Percentiles rank a stretch among this genome's conserved stretches.
Conservation (phyloP, 2,797 vertebrate species). For the Brotogeris chrysoptera region DNA sequence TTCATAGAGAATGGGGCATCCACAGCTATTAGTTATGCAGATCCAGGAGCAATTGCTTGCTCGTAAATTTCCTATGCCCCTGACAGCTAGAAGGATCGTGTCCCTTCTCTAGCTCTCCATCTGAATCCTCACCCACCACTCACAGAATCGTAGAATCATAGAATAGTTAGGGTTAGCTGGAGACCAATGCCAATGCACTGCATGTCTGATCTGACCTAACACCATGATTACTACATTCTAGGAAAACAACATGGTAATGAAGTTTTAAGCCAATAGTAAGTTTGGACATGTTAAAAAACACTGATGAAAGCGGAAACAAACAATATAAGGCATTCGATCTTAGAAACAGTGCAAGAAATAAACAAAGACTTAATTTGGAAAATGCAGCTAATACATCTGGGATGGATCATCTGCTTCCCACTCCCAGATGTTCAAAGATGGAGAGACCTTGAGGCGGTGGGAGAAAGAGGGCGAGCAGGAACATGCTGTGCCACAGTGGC, state of each 20-base stretch:
- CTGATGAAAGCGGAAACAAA: neutral
- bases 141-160: neutral
- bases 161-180: neutral
- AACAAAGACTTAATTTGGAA: conserved; percentile 45
- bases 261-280: neutral
- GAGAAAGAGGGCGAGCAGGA: neutral
- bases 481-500: neutral
- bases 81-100: neutral
- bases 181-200: accelerated
- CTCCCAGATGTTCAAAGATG: neutral
- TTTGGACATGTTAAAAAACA: neutral
- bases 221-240: neutral
- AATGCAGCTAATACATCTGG: conserved; percentile 15
- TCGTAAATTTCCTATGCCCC: neutral
- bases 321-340: neutral
- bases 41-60: neutral
- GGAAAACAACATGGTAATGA: neutral
- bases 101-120: neutral
- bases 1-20: neutral
- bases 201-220: neutral
- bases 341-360: conserved; percentile 21
- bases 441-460: neutral
- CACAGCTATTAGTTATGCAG: neutral
- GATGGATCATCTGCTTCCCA: neutral
- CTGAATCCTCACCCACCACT: accelerated